Conservation (phyloP, 2,888 invertebrate species). For the Oscheius myriophilus region DNA sequence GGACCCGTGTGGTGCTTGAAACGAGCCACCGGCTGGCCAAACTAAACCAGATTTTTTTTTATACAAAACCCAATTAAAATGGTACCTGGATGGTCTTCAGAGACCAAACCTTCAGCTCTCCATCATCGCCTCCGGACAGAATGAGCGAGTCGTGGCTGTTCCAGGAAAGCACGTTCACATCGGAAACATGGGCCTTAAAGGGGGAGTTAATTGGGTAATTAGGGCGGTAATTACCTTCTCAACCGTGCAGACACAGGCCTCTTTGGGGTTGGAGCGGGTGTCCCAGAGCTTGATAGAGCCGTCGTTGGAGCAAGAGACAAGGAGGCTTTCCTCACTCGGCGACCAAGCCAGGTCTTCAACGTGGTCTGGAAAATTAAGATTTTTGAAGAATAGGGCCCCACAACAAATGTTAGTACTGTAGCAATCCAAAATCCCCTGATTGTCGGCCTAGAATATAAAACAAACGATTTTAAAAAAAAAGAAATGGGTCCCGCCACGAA, state of each 20-base stretch:
- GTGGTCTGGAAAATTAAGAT: conserved; percentile 76
- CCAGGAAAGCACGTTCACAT: conserved; percentile 98
- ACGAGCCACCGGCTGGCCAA: conserved; percentile 82
- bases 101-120: conserved; percentile 93
- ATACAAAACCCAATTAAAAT: conserved; percentile 7
- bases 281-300: conserved; percentile 90
- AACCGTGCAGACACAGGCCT: conserved; percentile 90
- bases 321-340: conserved; percentile 88
- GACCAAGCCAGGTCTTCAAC: conserved; percentile 99
- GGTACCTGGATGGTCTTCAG: conserved; percentile 83
- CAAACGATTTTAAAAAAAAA: too few relatives aligned
- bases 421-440: too few relatives aligned
- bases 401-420: too few relatives aligned
- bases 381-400: not conserved
- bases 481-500: too few relatives aligned
- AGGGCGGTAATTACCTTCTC: conserved; percentile 73
- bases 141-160: conserved; percentile 80
- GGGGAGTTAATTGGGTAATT: conserved; percentile 1
- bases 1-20: conserved; percentile 95
- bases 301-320: conserved; percentile 75
- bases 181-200: conserved; percentile 85
- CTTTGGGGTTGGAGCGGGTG: conserved; percentile 83
- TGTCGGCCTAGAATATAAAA: too few relatives aligned
- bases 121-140: conserved; percentile 96
- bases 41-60: conserved; percentile 70